Evolutionary conservation across 2,113 vertebrate genomes (phyloP).

Genomic region (Megalops atlanticus): DNA sequence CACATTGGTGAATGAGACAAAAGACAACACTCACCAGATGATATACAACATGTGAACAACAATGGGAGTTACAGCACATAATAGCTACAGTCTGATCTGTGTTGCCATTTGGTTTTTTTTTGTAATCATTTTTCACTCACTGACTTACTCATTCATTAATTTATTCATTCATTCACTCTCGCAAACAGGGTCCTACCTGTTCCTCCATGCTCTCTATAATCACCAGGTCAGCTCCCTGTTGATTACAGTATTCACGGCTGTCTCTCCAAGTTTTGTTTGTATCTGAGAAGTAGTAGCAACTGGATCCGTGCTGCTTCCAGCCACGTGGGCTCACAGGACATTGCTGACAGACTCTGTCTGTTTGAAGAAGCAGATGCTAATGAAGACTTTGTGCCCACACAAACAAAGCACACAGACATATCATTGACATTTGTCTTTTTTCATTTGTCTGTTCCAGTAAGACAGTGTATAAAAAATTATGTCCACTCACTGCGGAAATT

Average conservation of each 20-base stretch:
- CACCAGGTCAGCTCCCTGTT: conserved; percentile 14
- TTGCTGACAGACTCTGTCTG: not conserved
- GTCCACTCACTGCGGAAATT: no score
- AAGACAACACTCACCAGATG: not conserved
- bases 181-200: not conserved
- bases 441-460: no score
- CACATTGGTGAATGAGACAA: no score
- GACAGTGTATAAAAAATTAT: no score
- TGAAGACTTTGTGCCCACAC: no score
- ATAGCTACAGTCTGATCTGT: not conserved
- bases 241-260: not conserved
- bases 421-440: no score
- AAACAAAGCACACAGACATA: no score
- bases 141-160: not conserved
- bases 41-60: no score
- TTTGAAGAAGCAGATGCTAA: no score
- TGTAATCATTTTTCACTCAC: no score
- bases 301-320: not conserved
- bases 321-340: conserved; percentile 9
- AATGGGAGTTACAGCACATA: not conserved
- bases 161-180: not conserved
- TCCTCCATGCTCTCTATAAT: no score
- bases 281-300: conserved; percentile 27
- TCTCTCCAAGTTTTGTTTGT: not conserved
- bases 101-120: no score